Conservation (phyloP, 2,888 invertebrate species). For the Polymixis lichenea region DNA sequence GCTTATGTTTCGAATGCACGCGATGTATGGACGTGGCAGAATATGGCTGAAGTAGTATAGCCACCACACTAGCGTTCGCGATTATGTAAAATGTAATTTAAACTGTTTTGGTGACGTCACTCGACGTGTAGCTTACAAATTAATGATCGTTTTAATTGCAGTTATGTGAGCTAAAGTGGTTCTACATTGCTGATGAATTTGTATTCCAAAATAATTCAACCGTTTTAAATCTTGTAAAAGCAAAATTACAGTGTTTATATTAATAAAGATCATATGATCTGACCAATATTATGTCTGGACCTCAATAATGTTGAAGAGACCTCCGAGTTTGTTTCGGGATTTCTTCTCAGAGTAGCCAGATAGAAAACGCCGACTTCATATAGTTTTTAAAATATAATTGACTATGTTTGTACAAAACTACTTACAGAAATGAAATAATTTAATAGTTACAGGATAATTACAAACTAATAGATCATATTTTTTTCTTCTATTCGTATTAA, state of each 20-base stretch:
- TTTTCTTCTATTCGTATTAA: background rate
- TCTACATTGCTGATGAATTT: slow-evolving; percentile 17
- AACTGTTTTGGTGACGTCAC: slow-evolving; percentile 36
- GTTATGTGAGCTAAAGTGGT: slow-evolving; percentile 12
- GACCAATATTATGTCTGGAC: no score
- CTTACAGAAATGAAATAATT: no score
- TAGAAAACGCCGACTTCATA: no score
- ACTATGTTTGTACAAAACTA: no score
- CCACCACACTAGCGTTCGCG: background rate
- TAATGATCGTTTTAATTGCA: slow-evolving; percentile 38
- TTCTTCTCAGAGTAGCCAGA: no score
- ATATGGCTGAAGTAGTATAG: slow-evolving; percentile 37
- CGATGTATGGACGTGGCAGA: slow-evolving; percentile 76
- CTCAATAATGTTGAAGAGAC: no score
- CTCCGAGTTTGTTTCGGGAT: no score
- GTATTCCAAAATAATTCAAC: background rate
- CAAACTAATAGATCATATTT: no score
- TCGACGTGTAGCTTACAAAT: slow-evolving; percentile 8
- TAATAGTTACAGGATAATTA: no score
- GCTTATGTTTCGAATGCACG: slow-evolving; percentile 86
- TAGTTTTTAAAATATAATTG: no score
- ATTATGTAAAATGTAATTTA: slow-evolving; percentile 46
- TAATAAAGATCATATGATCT: no score
- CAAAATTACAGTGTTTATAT: background rate
- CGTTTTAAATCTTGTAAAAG: background rate